Evolutionary conservation across 2,797 vertebrate species (phyloP).

Genomic region (Lepilemur ruficaudatus): DNA sequence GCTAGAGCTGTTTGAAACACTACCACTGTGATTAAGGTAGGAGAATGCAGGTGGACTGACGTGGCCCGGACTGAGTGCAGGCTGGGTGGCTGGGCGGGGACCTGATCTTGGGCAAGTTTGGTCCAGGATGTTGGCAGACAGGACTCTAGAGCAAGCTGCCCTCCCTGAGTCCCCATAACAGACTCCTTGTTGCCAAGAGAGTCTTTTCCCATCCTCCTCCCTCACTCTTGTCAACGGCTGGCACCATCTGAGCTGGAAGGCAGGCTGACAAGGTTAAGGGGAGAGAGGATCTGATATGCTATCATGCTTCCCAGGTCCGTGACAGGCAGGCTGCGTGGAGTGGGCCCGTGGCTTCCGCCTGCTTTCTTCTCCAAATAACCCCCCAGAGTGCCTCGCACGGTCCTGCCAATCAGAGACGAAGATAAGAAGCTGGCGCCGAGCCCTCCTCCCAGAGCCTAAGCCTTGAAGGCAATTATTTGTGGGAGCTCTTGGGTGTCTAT

Average conservation of each 20-base stretch:
- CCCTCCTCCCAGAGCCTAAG: conserved; percentile 32
- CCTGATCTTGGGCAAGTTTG: neutral
- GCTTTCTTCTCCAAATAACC: conserved; percentile 15
- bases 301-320: conserved; percentile 59
- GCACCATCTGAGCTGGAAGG: conserved; percentile 39
- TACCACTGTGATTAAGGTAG: neutral
- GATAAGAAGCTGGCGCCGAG: conserved; percentile 55
- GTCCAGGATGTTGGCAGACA: neutral
- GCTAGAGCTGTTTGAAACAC: neutral
- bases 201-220: conserved; percentile 53
- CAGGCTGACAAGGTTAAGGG: conserved; percentile 72
- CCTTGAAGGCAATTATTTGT: conserved; percentile 58
- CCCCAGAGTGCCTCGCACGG: neutral
- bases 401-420: conserved; percentile 72
- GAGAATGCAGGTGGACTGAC: fast-evolving
- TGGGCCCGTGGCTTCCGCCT: conserved; percentile 16
- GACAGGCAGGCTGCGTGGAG: conserved; percentile 52
- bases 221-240: conserved; percentile 56
- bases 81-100: neutral
- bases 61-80: neutral
- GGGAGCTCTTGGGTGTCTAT: neutral
- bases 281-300: conserved; percentile 72
- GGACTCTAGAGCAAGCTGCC: neutral
- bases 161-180: neutral
- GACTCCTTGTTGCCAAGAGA: conserved; percentile 33